Evolutionary conservation across 2,888 invertebrate genomes (phyloP).

Genomic region (Scotopteryx bipunctaria): DNA sequence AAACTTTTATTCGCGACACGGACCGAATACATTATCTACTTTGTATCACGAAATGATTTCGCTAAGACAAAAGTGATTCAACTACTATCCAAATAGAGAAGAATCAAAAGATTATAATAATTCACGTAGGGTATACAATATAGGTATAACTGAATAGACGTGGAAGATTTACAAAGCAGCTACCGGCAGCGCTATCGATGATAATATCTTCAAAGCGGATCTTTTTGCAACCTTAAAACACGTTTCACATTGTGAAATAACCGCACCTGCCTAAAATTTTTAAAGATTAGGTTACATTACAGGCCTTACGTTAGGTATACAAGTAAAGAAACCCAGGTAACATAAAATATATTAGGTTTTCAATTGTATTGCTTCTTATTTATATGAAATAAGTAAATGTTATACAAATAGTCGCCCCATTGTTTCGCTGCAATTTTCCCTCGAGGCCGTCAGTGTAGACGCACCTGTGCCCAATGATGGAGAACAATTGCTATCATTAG

Average conservation of each 20-base stretch:
- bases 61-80: constrained; percentile 28
- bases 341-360: not conserved
- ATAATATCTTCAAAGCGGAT: constrained; percentile 36
- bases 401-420: constrained; percentile 18
- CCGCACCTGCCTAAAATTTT: constrained; percentile 10
- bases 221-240: constrained; percentile 27
- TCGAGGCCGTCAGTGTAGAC: constrained; percentile 41
- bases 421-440: constrained; percentile 40
- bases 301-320: not conserved
- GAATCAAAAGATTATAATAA: not conserved
- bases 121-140: constrained; percentile 6
- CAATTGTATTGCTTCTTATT: constrained; percentile 19
- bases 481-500: constrained; percentile 81
- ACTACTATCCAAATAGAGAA: constrained; percentile 16
- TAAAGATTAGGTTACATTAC: not conserved
- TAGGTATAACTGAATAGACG: constrained; percentile 22
- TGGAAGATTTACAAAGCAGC: constrained; percentile 35
- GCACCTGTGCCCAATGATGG: constrained; percentile 77
- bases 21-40: constrained; percentile 46
- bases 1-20: constrained; percentile 48
- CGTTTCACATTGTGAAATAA: constrained; percentile 25
- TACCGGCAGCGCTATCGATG: constrained; percentile 29
- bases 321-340: not conserved
- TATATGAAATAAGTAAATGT: constrained; percentile 9
- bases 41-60: constrained; percentile 45